Evolutionary conservation across 2,113 vertebrate species (phyloP).

Genomic region (Carassius auratus): DNA sequence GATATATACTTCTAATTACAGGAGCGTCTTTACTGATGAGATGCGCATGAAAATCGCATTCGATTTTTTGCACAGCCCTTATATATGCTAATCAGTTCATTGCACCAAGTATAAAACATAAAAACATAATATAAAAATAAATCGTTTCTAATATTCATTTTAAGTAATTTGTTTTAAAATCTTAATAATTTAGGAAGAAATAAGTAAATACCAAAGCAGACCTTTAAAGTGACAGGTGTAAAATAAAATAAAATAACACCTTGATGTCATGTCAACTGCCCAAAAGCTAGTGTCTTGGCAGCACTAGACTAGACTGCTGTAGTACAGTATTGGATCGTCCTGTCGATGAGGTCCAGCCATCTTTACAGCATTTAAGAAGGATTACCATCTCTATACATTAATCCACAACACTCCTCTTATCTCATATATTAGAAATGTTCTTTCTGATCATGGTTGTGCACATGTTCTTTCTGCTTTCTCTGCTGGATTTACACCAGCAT

Average conservation of each 20-base stretch:
- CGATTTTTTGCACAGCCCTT: too few relatives aligned
- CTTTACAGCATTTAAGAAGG: conserved; percentile 1
- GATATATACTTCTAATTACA: too few relatives aligned
- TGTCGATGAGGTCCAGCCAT: neutral
- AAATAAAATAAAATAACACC: too few relatives aligned
- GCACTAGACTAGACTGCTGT: neutral
- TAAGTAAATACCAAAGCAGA: neutral
- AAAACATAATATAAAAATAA: too few relatives aligned
- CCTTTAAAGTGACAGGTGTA: too few relatives aligned
- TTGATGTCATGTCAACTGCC: neutral
- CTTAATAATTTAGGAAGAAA: neutral
- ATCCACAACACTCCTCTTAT: conserved; percentile 20
- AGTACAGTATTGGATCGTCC: neutral
- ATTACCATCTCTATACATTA: neutral
- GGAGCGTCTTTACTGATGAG: too few relatives aligned
- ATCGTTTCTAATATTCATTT: too few relatives aligned
- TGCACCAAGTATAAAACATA: too few relatives aligned
- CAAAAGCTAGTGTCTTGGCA: neutral
- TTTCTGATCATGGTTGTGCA: neutral
- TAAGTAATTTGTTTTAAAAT: neutral
- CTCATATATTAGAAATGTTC: neutral
- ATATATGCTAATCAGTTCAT: too few relatives aligned
- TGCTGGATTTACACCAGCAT: conserved; percentile 10
- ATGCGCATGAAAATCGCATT: too few relatives aligned
- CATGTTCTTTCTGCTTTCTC: neutral